Evolutionary conservation across 2,113 vertebrate species (phyloP), one percentile per base, ranked within the genome.

Genomic region (Bubalus kerabau): DNA sequence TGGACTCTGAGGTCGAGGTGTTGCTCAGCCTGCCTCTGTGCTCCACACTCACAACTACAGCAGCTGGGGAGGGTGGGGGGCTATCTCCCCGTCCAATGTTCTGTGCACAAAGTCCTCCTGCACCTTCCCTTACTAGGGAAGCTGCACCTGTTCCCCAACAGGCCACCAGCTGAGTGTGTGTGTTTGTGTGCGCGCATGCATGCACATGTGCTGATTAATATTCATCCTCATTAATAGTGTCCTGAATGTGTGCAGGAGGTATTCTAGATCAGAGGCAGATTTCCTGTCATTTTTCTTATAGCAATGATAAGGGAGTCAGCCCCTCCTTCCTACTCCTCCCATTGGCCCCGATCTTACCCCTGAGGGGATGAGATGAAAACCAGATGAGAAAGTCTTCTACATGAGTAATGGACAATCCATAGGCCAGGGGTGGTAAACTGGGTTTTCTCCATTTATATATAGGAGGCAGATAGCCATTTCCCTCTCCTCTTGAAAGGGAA

Each of bases 111-210:
- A 84, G 57, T 56, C 52, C n/a, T 67, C 83, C 6, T 6, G 3
- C 5, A 14, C 11, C 36, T 64, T 85, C 57, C 5, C 24, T 94
- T 87, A 50, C 60, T 84, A 80, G 6, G 48, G n/a, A 26, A 88
- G 36, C 15, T 93, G 57, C 19, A 8, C 23, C 80, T 23, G 8
- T 8, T 83, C 23, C 19, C 21, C 1, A 1, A 13, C 12, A 74
- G 52, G 62, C 76, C 64, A 54, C 57, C n/a, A 80, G 76, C 40
- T 81, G 43, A 80, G 76, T 48, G 23, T 93, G 19, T 76, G 64
- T 48, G 2, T 3, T 40, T 17, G 59, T 2, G 2, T 4, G 88
- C 6, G 1, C 5, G 1, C 8, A 0, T 32, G 40, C 16, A 9
- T 28, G 13, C 46, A 36, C 43, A 19, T 7, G 3, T 26, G 9